These are phyloP conservation scores for Carassius gibelio DNA, from an alignment of 2,113 vertebrate species.

Conservation along the genomic window DNA sequence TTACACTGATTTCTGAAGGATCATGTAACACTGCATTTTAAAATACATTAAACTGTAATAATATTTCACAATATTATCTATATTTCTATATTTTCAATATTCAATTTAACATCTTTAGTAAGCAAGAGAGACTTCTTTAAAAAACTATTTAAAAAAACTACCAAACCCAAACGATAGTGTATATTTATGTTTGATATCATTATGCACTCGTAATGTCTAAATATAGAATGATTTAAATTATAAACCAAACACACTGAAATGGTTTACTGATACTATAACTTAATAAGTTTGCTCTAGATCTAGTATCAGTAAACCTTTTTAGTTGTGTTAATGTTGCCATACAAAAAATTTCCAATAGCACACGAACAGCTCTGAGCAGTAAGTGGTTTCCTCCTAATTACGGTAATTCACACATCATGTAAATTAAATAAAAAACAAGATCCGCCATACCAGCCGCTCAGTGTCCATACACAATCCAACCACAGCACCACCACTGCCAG, in stretches of 20 bases:
- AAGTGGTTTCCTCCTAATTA: neutral
- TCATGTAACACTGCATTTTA: neutral
- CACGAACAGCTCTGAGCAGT: neutral
- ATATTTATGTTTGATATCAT: neutral
- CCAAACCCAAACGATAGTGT: neutral
- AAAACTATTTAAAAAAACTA: neutral
- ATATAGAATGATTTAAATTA: neutral
- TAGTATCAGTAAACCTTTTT: no score
- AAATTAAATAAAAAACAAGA: neutral
- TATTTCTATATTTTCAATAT: neutral
- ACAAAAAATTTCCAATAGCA: neutral
- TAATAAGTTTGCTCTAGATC: no score
- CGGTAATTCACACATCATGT: neutral
- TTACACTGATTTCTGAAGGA: no score
- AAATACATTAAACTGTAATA: neutral
- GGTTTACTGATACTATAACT: neutral
- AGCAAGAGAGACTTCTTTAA: neutral
- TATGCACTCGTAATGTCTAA: neutral
- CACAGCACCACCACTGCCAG: constrained; percentile 79
- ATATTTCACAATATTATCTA: no score
- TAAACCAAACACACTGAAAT: neutral
- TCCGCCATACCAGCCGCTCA: constrained; percentile 68
- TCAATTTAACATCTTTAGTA: neutral
- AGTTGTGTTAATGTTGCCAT: neutral
- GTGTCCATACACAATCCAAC: constrained; percentile 78